Evolutionary conservation across 2,113 vertebrate species (phyloP).

Genomic region (Capreolus pygargus): DNA sequence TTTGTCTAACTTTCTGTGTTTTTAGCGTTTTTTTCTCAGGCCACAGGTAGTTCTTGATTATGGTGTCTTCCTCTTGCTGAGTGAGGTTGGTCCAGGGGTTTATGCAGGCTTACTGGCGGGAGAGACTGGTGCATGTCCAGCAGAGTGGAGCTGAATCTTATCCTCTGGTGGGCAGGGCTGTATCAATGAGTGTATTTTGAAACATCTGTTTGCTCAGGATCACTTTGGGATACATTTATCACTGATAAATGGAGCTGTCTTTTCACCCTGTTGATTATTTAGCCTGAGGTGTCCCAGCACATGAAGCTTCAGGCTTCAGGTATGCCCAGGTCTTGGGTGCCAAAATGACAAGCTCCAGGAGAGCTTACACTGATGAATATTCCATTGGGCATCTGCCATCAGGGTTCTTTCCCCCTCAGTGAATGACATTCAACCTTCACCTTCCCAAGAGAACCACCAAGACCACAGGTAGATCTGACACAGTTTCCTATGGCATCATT

Average conservation of each 20-base stretch:
- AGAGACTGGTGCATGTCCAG: not conserved
- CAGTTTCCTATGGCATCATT: not conserved
- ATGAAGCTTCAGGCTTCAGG: not conserved
- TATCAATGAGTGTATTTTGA: not conserved
- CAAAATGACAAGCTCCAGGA: not conserved
- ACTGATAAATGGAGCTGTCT: not conserved
- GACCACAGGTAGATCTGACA: not conserved
- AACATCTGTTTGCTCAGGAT: not conserved
- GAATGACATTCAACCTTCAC: not conserved
- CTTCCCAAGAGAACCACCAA: not conserved
- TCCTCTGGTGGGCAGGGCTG: not conserved
- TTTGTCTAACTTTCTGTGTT: not conserved
- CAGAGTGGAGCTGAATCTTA: not conserved
- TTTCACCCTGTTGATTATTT: not conserved
- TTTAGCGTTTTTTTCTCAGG: not conserved
- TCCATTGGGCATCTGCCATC: not conserved
- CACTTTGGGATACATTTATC: not conserved
- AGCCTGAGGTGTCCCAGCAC: not conserved
- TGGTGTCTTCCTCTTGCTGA: not conserved
- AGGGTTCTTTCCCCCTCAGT: not conserved
- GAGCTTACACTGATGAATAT: not conserved
- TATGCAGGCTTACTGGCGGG: not conserved
- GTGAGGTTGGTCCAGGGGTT: not conserved
- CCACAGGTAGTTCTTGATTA: not conserved
- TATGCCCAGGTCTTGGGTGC: not conserved